These are phyloP conservation scores for Popillia japonica DNA, from an alignment of 1,140 invertebrate genomes.

Conservation along the genomic window DNA sequence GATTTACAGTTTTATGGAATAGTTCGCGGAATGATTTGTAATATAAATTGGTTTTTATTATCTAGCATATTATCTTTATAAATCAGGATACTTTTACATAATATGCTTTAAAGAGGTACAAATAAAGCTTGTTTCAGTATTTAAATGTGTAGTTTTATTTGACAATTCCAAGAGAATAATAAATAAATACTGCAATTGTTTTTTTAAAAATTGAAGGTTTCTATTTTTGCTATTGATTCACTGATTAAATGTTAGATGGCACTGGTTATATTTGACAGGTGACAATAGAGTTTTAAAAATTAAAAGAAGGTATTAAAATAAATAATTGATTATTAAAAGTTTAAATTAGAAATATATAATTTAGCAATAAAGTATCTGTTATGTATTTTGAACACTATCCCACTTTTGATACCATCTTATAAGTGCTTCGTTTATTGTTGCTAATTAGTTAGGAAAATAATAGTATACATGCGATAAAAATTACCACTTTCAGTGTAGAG, in stretches of 20 bases:
- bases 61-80: slow-evolving; percentile 15
- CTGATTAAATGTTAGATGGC: too few relatives aligned
- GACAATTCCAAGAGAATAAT: neutral
- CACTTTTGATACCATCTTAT: too few relatives aligned
- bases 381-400: too few relatives aligned
- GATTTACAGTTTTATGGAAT: neutral
- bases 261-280: too few relatives aligned
- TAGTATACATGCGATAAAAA: neutral
- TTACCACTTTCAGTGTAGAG: too few relatives aligned
- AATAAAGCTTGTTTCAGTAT: slow-evolving; percentile 32
- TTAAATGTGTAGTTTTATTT: slow-evolving; percentile 4
- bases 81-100: neutral
- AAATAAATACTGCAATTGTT: too few relatives aligned
- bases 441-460: neutral
- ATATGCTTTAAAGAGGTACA: slow-evolving; percentile 2
- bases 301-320: too few relatives aligned
- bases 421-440: neutral
- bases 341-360: too few relatives aligned
- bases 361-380: too few relatives aligned
- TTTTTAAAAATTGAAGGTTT: neutral
- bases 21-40: too few relatives aligned
- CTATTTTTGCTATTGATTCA: neutral
- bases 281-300: too few relatives aligned
- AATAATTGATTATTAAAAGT: too few relatives aligned
- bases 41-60: neutral